phyloP scores from a whole-genome alignment of 2,113 vertebrate genomes.

The Callocephalon fimbriatum region DNA sequence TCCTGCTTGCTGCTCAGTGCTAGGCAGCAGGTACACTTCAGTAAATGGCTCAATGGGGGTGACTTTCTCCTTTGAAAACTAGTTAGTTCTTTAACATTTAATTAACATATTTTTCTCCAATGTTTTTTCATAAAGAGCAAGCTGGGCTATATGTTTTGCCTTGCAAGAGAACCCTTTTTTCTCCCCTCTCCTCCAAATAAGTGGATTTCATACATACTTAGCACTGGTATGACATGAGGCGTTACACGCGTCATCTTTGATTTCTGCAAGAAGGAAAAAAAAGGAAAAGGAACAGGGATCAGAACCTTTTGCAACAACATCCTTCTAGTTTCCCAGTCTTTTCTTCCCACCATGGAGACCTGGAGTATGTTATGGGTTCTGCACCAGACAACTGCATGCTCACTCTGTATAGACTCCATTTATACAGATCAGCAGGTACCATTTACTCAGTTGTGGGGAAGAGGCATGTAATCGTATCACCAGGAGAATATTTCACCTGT shows the following conservation, averaged over 20 bases:
- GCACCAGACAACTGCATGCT: accelerated
- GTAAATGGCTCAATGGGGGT: neutral
- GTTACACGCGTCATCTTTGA: slow-evolving; percentile 80
- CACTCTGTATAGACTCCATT: neutral
- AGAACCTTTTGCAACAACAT: neutral
- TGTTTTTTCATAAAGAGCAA: neutral
- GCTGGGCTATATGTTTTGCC: neutral
- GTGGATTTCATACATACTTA: slow-evolving; percentile 81
- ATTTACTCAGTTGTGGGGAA: neutral
- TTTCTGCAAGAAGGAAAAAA: slow-evolving; percentile 76
- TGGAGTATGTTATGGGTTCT: neutral
- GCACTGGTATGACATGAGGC: slow-evolving; percentile 89
- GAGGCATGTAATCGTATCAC: too few relatives aligned
- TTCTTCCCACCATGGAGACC: neutral
- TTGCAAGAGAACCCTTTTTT: neutral
- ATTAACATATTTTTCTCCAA: neutral
- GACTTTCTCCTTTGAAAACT: neutral
- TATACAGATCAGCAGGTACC: neutral
- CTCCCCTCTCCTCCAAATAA: neutral
- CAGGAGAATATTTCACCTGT: neutral
- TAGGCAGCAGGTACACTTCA: neutral
- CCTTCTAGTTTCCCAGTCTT: neutral
- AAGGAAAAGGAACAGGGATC: neutral
- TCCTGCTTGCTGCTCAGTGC: neutral
- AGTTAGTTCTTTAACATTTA: neutral